Percentiles rank a stretch among this genome's conserved stretches.
Conservation (phyloP, 2,797 vertebrate genomes). For the Vipera latastei region DNA sequence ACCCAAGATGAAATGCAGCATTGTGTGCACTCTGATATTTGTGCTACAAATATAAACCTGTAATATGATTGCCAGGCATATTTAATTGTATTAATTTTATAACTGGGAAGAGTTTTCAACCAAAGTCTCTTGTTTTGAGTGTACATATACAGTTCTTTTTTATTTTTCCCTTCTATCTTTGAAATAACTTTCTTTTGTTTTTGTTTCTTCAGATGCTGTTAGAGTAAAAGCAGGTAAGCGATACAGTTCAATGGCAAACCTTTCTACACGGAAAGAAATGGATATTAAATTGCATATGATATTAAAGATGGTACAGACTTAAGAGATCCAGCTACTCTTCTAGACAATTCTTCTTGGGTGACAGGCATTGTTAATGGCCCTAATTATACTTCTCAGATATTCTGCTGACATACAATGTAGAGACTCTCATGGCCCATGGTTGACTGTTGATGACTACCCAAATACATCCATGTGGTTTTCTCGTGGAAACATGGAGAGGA, state of each 20-base stretch:
- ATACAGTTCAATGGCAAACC: background rate
- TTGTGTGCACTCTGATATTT: background rate
- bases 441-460: background rate
- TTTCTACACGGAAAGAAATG: background rate
- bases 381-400: background rate
- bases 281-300: background rate
- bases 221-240: background rate
- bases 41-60: background rate
- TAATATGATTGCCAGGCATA: background rate
- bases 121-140: background rate
- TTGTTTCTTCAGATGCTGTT: background rate
- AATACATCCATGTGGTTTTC: background rate
- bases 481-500: background rate
- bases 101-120: background rate
- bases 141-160: background rate
- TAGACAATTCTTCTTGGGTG: background rate
- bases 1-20: background rate
- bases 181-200: background rate
- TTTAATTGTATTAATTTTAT: background rate
- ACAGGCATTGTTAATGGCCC: background rate
- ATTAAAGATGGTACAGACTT: background rate
- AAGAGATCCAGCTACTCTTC: background rate
- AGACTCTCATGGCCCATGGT: background rate
- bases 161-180: background rate
- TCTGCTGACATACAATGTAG: background rate